phyloP scores from a whole-genome alignment of 2,797 vertebrate genomes.

The Gallinago solitaria region DNA sequence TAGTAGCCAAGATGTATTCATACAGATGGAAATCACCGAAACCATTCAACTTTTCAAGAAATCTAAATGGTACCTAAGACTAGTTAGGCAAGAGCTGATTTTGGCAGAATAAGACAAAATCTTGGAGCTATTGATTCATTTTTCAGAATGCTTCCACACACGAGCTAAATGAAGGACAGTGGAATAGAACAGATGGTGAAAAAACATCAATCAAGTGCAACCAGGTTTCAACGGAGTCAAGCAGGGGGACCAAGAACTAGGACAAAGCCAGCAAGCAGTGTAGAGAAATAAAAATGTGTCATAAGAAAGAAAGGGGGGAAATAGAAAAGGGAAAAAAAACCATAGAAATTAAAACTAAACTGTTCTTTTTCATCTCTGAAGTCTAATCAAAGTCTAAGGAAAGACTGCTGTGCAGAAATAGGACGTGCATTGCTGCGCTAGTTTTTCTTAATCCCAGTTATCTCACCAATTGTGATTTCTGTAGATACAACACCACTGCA shows the following conservation, averaged over 20 bases:
- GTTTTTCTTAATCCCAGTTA: not conserved
- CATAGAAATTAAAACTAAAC: not conserved
- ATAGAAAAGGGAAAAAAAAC: not conserved
- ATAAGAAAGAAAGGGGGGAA: not conserved
- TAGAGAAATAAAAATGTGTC: accelerated
- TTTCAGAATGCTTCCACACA: not conserved
- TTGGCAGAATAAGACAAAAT: not conserved
- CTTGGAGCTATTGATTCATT: not conserved
- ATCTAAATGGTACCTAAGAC: not conserved
- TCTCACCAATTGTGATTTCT: not conserved
- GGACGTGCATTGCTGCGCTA: not conserved
- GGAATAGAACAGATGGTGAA: not conserved
- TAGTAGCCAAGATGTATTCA: not conserved
- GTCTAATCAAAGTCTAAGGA: not conserved
- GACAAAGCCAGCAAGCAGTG: not conserved
- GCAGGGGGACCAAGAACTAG: not conserved
- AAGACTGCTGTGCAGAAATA: not conserved
- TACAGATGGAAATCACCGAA: not conserved
- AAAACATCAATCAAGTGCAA: not conserved
- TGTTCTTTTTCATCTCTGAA: not conserved
- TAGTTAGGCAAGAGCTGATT: not conserved
- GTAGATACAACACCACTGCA: not conserved
- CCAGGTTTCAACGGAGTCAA: not conserved
- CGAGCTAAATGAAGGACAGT: not conserved
- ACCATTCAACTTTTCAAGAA: not conserved